Conservation (phyloP, 2,113 vertebrate species). For the Furnarius figulus region DNA sequence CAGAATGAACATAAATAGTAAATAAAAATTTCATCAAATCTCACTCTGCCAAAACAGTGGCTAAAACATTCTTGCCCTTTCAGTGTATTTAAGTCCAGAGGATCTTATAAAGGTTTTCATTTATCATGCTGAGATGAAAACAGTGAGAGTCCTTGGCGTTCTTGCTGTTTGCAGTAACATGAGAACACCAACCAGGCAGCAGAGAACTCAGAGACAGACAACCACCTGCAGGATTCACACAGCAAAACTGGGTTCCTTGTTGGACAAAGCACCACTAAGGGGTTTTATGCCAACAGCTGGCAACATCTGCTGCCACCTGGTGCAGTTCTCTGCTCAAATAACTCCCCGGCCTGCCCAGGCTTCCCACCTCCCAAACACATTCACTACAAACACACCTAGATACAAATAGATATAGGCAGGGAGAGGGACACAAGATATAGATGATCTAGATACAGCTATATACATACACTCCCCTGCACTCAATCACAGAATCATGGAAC, state of each 20-base stretch:
- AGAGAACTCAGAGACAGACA: not conserved
- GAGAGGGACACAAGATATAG: too few relatives aligned
- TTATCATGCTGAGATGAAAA: not conserved
- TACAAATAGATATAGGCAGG: too few relatives aligned
- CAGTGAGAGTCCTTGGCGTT: not conserved
- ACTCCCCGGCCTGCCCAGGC: not conserved
- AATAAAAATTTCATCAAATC: not conserved
- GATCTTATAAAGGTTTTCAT: not conserved
- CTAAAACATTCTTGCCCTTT: not conserved
- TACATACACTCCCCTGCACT: not conserved
- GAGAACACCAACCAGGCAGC: not conserved
- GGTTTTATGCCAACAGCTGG: not conserved
- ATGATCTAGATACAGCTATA: not conserved
- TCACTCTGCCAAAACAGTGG: not conserved
- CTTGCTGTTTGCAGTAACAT: not conserved
- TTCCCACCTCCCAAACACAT: not conserved
- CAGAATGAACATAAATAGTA: not conserved
- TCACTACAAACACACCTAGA: not conserved
- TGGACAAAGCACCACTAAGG: rapidly evolving
- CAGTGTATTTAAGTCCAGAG: not conserved
- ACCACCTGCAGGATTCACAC: not conserved
- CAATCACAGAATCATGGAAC: not conserved
- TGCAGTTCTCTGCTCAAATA: not conserved
- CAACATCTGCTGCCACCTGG: not conserved
- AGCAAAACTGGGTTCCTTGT: not conserved